Evolutionary conservation across 2,113 vertebrate genomes (phyloP), one percentile per base, ranked within the genome.

Genomic region (Megaceryle torquata): DNA sequence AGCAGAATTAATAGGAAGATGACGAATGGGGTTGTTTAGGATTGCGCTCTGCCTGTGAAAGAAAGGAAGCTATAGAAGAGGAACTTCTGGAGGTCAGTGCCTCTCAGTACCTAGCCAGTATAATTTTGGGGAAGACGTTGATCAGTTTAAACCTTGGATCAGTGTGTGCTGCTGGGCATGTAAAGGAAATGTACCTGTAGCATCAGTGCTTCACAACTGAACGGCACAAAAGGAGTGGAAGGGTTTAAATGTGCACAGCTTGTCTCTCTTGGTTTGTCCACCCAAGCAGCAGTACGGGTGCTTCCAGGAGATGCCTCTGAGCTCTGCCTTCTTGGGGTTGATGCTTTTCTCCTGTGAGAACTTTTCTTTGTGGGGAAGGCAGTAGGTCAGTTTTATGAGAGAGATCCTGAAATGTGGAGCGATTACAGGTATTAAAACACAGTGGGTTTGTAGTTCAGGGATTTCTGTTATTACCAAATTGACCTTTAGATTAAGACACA

Each of bases 131-230:
- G 22, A 33, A 24, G 26, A 3, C 4, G 77, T 72, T 29, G 1
- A 11, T 28, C 2, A 3, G 1, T 28, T 51, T 70, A 4, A 65
- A 11, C 6, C 35, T 44, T 41, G 13, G 5, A 8, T 59, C 6
- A 4, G 5, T 7, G 16, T 11, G 6, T 54, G 43, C 24, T 76
- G 41, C 28, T 78, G 22, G 24, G 50, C 69, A 31, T 8, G 26
- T 37, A 20, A 35, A 26, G 12, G 28, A 33, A 56, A 44, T 4
- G 6, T 24, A 22, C 51, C 8, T 50, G 16, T n/a, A 10, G 6
- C 1, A 1, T 33, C 2, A 13, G 35, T 0, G 1, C 9, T 77
- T 61, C 1, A 0, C 33, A 26, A 3, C 4, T 37, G n/a, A 10
- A 22, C 5, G 13, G 48, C 26, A 31, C 41, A 4, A 6, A 3